Conservation (phyloP, 2,888 invertebrate species). For the Andrena minutula region DNA sequence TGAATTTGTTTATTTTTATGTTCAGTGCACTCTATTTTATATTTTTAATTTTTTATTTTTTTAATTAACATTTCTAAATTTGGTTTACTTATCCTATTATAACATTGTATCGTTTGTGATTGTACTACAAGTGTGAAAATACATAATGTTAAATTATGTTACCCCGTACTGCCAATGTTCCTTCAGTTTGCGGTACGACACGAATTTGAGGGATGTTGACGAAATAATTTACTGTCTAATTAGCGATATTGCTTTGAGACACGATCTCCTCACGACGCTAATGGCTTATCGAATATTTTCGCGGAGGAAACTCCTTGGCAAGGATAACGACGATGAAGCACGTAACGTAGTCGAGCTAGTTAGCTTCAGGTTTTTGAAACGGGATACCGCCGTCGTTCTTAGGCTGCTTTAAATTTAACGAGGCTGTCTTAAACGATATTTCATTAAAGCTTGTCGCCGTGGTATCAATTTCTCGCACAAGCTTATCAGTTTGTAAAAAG, state of each 20-base stretch:
- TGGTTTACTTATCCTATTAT: no score
- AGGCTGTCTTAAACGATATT: not conserved
- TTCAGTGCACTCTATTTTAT: no score
- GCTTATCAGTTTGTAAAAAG: not conserved
- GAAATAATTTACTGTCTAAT: not conserved
- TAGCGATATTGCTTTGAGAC: not conserved
- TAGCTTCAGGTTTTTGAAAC: slow-evolving; percentile 26
- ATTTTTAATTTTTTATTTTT: no score
- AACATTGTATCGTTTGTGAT: no score
- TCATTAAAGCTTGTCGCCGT: not conserved
- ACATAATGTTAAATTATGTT: no score
- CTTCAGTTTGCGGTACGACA: no score
- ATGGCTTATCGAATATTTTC: no score
- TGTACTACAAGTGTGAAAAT: no score
- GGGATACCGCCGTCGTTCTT: slow-evolving; percentile 1
- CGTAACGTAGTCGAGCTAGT: slow-evolving; percentile 32
- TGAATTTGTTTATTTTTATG: no score
- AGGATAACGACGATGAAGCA: slow-evolving; percentile 30
- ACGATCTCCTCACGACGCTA: no score
- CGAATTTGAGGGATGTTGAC: not conserved
- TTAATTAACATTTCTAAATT: no score
- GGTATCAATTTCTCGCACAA: not conserved
- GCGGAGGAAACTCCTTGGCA: not conserved
- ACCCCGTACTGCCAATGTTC: no score
- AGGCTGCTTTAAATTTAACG: slow-evolving; percentile 21